These are phyloP conservation scores for Peribatodes rhomboidaria DNA, from an alignment of 2,888 invertebrate species.

Conservation along the genomic window DNA sequence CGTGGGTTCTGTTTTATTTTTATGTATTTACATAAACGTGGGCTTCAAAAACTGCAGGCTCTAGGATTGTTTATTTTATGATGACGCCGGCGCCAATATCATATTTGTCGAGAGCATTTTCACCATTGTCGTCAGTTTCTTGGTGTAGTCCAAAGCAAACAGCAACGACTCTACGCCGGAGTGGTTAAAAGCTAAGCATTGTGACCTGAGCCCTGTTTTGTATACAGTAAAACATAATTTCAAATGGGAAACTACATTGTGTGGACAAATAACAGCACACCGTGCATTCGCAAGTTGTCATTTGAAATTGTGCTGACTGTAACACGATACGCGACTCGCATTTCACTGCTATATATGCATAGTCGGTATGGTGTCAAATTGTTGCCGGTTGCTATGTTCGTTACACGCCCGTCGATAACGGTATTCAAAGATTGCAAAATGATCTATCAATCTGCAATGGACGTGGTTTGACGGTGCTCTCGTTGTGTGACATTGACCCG, in stretches of 20 bases:
- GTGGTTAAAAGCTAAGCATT: neutral
- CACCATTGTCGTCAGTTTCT: neutral
- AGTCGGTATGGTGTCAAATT: neutral
- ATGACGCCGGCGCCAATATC: slow-evolving; percentile 70
- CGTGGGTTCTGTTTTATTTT: slow-evolving; percentile 67
- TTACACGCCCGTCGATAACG: neutral
- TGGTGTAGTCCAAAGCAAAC: neutral
- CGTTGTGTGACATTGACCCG: slow-evolving; percentile 88
- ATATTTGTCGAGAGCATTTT: slow-evolving; percentile 58
- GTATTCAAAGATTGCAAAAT: neutral
- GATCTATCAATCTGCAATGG: slow-evolving; percentile 46
- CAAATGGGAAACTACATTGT: neutral
- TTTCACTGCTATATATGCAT: neutral
- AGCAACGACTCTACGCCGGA: neutral
- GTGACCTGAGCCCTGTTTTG: neutral
- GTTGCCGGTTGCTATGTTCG: slow-evolving; percentile 2
- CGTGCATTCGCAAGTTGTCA: neutral
- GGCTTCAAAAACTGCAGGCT: slow-evolving; percentile 63
- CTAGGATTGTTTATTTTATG: slow-evolving; percentile 53
- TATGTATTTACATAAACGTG: slow-evolving; percentile 55
- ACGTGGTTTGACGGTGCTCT: slow-evolving; percentile 4
- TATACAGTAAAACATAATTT: neutral
- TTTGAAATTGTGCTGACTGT: neutral
- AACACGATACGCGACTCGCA: neutral
- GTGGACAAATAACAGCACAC: neutral